Evolutionary conservation across 2,797 vertebrate genomes (phyloP).

Genomic region (Propithecus deckenii): DNA sequence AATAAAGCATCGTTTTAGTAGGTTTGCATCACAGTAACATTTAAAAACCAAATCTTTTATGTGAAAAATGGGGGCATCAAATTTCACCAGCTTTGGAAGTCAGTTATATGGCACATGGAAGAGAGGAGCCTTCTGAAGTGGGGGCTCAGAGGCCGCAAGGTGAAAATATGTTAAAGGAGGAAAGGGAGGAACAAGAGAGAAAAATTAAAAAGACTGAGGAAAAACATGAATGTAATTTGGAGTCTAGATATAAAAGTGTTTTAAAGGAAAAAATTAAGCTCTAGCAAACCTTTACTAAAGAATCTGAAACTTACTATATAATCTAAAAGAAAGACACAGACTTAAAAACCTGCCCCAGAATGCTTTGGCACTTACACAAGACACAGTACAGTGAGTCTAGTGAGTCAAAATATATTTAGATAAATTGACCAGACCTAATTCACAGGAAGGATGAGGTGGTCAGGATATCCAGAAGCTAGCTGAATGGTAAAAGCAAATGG

Average conservation of each 20-base stretch:
- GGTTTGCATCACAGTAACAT: constrained; percentile 87
- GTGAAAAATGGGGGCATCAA: constrained; percentile 89
- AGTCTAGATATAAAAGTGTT: constrained; percentile 2
- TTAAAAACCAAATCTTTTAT: constrained; percentile 88
- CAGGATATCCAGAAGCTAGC: background rate
- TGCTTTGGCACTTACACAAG: background rate
- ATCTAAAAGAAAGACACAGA: constrained; percentile 5
- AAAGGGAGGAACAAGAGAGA: constrained; percentile 54
- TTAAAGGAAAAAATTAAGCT: constrained; percentile 5
- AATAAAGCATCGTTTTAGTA: constrained; percentile 87
- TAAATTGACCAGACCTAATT: background rate
- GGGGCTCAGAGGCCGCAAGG: constrained; percentile 65
- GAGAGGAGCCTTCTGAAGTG: constrained; percentile 68
- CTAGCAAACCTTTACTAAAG: constrained; percentile 21
- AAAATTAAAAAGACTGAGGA: constrained; percentile 65
- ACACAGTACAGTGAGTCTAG: background rate
- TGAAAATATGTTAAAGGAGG: constrained; percentile 68
- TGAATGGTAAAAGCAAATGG: constrained; percentile 38
- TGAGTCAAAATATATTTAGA: background rate
- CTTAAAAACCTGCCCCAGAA: background rate
- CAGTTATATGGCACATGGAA: constrained; percentile 84
- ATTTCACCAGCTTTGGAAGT: constrained; percentile 85
- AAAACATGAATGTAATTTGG: constrained; percentile 66
- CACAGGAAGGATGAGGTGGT: background rate
- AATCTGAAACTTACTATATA: background rate